phyloP scores from a whole-genome alignment of 1,140 invertebrate genomes.

The Bombus ignitus region DNA sequence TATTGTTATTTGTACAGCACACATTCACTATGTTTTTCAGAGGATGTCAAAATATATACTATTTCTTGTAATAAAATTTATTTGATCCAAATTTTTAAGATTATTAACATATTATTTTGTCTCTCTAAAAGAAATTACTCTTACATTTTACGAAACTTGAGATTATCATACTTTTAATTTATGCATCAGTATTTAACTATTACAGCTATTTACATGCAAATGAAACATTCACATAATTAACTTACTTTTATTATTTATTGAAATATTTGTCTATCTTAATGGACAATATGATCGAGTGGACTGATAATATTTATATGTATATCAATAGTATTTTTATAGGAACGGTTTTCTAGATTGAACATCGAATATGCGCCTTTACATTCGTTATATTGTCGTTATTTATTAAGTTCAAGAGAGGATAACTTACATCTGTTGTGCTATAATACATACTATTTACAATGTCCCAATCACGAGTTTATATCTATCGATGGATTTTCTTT shows the following conservation, averaged over 20 bases:
- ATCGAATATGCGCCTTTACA: conserved; percentile 48
- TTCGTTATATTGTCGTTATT: conserved; percentile 79
- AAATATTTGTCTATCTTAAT: conserved; percentile 32
- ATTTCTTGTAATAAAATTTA: conserved; percentile 48
- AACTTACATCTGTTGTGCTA: conserved; percentile 77
- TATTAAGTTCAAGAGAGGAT: conserved; percentile 78
- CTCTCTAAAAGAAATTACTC: neutral
- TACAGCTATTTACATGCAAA: conserved; percentile 32
- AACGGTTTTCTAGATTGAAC: conserved; percentile 48
- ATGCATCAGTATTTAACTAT: neutral
- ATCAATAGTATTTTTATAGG: conserved; percentile 27
- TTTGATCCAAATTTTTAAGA: conserved; percentile 1
- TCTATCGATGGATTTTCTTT: conserved; percentile 33
- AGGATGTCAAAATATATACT: conserved; percentile 19
- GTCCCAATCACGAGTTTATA: conserved; percentile 36
- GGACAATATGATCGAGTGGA: conserved; percentile 11
- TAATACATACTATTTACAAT: conserved; percentile 79
- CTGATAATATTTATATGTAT: neutral
- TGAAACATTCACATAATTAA: conserved; percentile 1
- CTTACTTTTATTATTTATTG: conserved; percentile 26
- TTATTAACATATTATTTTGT: neutral
- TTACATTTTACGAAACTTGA: too few species aligned
- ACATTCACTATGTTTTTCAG: conserved; percentile 17
- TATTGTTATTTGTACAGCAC: conserved; percentile 60
- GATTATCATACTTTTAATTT: neutral